Base-by-base conservation (phyloP, 2,797 vertebrate species). In the Mus spretus region DNA sequence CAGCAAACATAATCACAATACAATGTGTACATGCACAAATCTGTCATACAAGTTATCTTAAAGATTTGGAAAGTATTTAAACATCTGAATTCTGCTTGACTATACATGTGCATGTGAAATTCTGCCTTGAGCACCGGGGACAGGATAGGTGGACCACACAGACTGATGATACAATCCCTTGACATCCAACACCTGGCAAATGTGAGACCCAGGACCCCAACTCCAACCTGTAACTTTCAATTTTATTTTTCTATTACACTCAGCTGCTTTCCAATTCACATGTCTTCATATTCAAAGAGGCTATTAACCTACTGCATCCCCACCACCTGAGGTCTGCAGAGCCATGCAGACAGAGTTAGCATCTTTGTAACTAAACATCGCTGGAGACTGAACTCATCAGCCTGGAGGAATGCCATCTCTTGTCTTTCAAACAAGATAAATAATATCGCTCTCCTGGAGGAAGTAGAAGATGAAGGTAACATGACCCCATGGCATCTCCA, bases 221-320 rank as follows among this genome's bases (percentile, higher is more conserved):
- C 15, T 44, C 6, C 12, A 53, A 81, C 13, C 75, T 70, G 82
- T 63, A 82, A 34, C 72, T 85, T 91, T 77, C 95, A 90, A 75
- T 95, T 97, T 93, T 79, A 88, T 92, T 95, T 95, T 94, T 47
- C 90, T 72, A 1, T 93, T 85, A 82, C 74, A 70, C 81, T 89
- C 91, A 92, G 81, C 84, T 94, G 96, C 93, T 92, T 96, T 9
- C 81, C 61, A 61, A 61, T 75, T 90, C 61, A 13, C 77, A 13
- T 4, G 74, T 94, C 94, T 95, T 83, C 44, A 57, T 95, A 89
- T 85, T 97, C 89, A 93, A 93, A 96, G 93, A 93, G 28, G 81
- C 87, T 91, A 44, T 96, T 96, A 96, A 90, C 87, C 88, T 81
- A 47, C 63, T 65, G 6, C 17, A 34, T 79, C 19, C 22, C 40